These are phyloP conservation scores for Brachypteracias leptosomus DNA, from an alignment of 2,113 vertebrate species.

Conservation along the genomic window DNA sequence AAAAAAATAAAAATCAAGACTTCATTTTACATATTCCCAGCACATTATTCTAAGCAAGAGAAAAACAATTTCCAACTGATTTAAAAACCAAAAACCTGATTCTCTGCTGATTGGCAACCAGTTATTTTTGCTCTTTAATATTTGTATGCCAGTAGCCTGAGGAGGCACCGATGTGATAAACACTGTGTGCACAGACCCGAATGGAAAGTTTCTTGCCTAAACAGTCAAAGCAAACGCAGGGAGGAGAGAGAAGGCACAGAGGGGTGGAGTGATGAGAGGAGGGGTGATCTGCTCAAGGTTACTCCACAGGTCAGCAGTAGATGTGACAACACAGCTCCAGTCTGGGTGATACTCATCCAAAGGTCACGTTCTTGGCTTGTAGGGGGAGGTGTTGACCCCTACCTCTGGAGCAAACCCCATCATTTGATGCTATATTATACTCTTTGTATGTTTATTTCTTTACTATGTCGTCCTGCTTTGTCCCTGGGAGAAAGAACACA, in stretches of 20 bases:
- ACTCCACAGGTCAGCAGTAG: not conserved
- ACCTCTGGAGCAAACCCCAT: not conserved
- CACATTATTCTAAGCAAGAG: constrained; percentile 42
- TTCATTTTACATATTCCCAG: constrained; percentile 23
- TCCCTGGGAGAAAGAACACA: too few species aligned
- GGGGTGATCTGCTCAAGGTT: not conserved
- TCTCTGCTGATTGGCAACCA: constrained; percentile 21
- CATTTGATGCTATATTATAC: too few species aligned
- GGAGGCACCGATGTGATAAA: not conserved
- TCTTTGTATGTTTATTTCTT: not conserved
- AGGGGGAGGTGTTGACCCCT: not conserved
- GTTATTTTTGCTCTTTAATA: constrained; percentile 15
- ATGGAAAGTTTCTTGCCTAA: not conserved
- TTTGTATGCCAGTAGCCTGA: not conserved
- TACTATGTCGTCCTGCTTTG: not conserved
- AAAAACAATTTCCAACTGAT: constrained; percentile 52
- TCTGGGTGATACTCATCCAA: not conserved
- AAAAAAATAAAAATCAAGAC: not conserved
- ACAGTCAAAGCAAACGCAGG: not conserved
- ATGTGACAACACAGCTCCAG: not conserved
- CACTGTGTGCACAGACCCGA: not conserved
- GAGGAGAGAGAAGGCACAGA: not conserved
- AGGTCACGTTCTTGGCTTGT: not conserved
- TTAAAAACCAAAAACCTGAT: constrained; percentile 14
- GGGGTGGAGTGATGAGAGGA: not conserved